Conservation (phyloP, 2,113 vertebrate genomes). For the Chinchilla lanigera region DNA sequence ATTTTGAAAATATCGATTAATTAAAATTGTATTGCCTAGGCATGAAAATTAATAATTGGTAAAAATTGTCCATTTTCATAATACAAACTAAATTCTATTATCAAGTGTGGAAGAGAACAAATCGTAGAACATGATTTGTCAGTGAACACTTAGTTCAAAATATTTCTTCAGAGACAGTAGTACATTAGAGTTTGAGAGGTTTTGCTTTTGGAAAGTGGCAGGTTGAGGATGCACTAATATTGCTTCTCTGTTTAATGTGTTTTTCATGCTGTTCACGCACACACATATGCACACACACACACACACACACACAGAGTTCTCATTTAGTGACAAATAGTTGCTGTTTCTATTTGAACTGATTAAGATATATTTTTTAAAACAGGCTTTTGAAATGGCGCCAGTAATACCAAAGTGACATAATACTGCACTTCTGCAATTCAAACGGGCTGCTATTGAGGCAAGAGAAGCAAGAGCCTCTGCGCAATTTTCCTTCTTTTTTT, state of each 20-base stretch:
- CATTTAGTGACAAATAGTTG: conserved; percentile 72
- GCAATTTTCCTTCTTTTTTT: conserved; percentile 65
- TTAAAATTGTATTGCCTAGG: conserved; percentile 23
- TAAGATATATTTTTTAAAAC: conserved; percentile 80
- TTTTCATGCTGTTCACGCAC: conserved; percentile 56
- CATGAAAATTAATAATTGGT: background rate
- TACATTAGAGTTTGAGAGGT: conserved; percentile 62
- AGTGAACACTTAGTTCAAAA: conserved; percentile 52
- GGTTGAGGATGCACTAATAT: conserved; percentile 62
- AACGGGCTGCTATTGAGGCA: conserved; percentile 72
- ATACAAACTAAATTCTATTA: conserved; percentile 62
- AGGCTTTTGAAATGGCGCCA: conserved; percentile 74
- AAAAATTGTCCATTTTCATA: conserved; percentile 58
- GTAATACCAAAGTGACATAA: conserved; percentile 75
- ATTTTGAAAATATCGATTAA: conserved; percentile 36
- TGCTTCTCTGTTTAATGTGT: conserved; percentile 51
- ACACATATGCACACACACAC: conserved; percentile 34
- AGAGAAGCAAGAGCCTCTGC: conserved; percentile 42
- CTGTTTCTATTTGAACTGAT: conserved; percentile 80
- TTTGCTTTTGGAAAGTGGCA: conserved; percentile 54
- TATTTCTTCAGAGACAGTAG: conserved; percentile 63
- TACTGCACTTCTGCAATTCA: conserved; percentile 72
- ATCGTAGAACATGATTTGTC: conserved; percentile 41
- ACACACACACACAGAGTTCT: conserved; percentile 51
- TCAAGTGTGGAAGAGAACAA: background rate